Conservation (phyloP, 2,113 vertebrate genomes). For the Beaufortia kweichowensis region DNA sequence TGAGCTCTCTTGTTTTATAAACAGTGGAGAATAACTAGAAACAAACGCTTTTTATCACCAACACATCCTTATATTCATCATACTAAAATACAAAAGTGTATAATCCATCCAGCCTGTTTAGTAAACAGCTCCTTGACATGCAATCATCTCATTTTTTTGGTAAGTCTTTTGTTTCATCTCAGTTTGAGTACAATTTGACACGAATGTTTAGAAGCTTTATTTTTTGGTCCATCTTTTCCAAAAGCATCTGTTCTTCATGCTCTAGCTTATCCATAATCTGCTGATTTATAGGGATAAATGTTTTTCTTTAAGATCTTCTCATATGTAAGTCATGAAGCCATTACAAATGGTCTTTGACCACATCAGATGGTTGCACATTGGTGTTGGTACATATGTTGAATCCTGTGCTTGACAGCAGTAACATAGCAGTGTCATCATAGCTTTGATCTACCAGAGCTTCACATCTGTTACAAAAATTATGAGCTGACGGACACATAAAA, state of each 20-base stretch:
- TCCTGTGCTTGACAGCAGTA: slow-evolving; percentile 22
- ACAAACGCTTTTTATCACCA: slow-evolving; percentile 4
- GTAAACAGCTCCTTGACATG: not conserved
- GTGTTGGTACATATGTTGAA: slow-evolving; percentile 15
- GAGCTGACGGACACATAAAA: not conserved
- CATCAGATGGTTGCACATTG: slow-evolving; percentile 8
- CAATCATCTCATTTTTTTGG: too few species aligned
- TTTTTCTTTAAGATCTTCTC: not conserved
- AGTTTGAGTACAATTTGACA: too few species aligned
- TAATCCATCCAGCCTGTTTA: not conserved
- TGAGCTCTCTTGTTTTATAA: not conserved
- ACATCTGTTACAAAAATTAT: slow-evolving; percentile 23
- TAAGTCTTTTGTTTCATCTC: too few species aligned
- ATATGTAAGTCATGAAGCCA: not conserved
- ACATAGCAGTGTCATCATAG: not conserved
- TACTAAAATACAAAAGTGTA: not conserved
- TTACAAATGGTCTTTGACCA: not conserved
- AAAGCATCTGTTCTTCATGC: not conserved
- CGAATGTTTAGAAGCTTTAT: not conserved
- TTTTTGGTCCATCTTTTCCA: not conserved
- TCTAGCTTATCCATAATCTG: not conserved
- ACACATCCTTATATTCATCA: not conserved
- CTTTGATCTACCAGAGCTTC: slow-evolving; percentile 16
- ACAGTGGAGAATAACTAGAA: not conserved
- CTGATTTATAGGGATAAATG: not conserved